Conservation (phyloP, 2,113 vertebrate genomes). For the Platichthys stellatus region DNA sequence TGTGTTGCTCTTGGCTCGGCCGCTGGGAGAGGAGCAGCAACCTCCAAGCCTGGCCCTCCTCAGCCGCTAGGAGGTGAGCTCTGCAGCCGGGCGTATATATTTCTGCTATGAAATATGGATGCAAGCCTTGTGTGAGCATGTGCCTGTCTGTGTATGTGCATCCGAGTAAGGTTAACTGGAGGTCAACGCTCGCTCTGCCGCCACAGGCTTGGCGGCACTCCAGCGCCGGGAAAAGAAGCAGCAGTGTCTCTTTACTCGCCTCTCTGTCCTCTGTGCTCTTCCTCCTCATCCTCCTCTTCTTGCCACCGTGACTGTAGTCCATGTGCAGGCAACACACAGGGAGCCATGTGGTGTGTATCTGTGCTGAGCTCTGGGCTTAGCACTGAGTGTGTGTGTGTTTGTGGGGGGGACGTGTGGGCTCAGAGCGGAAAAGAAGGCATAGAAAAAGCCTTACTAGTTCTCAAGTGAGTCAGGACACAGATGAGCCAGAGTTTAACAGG, state of each 20-base stretch:
- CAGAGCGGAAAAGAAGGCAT: slow-evolving; percentile 44
- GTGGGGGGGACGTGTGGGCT: background rate
- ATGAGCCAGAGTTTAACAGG: slow-evolving; percentile 25
- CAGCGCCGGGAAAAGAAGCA: slow-evolving; percentile 57
- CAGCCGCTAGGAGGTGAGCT: slow-evolving; percentile 61
- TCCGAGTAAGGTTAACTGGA: slow-evolving; percentile 71
- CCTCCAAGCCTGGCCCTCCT: slow-evolving; percentile 35
- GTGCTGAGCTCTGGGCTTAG: slow-evolving; percentile 55
- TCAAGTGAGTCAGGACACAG: slow-evolving; percentile 43
- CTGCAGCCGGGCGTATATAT: slow-evolving; percentile 65
- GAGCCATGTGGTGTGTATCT: slow-evolving; percentile 63
- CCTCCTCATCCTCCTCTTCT: slow-evolving; percentile 31
- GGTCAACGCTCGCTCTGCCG: slow-evolving; percentile 75
- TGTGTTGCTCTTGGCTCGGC: slow-evolving; percentile 57
- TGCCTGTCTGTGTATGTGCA: slow-evolving; percentile 31
- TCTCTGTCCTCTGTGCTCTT: slow-evolving; percentile 9
- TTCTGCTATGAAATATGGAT: slow-evolving; percentile 80
- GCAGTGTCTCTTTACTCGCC: slow-evolving; percentile 43
- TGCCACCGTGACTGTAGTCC: slow-evolving; percentile 28
- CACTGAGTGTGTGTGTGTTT: slow-evolving; percentile 24
- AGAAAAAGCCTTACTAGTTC: slow-evolving; percentile 58
- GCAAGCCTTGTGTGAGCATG: slow-evolving; percentile 53
- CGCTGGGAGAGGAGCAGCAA: slow-evolving; percentile 46
- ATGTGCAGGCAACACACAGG: slow-evolving; percentile 47
- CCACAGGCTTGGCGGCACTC: slow-evolving; percentile 76